These are phyloP conservation scores for Wiebesia pumilae DNA, from an alignment of 1,140 invertebrate genomes.

Conservation along the genomic window DNA sequence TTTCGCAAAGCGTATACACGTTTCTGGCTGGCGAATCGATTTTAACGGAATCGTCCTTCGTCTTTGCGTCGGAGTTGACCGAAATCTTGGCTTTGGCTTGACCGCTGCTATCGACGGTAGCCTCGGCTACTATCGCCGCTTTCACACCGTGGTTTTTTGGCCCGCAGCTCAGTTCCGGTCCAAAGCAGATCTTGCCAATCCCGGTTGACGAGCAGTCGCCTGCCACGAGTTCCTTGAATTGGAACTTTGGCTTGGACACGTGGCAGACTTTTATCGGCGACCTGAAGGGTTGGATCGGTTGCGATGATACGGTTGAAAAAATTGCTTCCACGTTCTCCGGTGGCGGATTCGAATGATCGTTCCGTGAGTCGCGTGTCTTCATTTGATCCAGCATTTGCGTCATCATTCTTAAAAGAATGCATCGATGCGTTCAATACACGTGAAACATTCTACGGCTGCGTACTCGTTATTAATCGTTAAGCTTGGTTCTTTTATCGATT, in stretches of 20 bases:
- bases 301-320: background rate
- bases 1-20: background rate
- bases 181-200: background rate
- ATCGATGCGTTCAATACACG: background rate
- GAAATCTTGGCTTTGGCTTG: slow-evolving; percentile 5
- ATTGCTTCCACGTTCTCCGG: background rate
- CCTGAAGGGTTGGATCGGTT: background rate
- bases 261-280: background rate
- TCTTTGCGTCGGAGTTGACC: background rate
- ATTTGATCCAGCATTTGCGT: background rate
- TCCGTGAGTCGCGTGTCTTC: background rate
- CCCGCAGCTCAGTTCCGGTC: background rate
- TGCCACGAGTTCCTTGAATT: background rate
- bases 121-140: background rate
- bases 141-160: background rate
- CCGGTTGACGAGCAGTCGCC: background rate
- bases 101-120: background rate
- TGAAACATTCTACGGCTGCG: too few relatives aligned
- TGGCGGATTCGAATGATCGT: background rate
- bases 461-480: too few relatives aligned
- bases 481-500: too few relatives aligned
- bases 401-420: slow-evolving; percentile 28
- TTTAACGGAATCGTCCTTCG: background rate
- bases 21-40: too few relatives aligned
- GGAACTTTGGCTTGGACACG: background rate